Base-by-base conservation (phyloP, 2,113 vertebrate genomes). In the Rousettus leschenaultii region DNA sequence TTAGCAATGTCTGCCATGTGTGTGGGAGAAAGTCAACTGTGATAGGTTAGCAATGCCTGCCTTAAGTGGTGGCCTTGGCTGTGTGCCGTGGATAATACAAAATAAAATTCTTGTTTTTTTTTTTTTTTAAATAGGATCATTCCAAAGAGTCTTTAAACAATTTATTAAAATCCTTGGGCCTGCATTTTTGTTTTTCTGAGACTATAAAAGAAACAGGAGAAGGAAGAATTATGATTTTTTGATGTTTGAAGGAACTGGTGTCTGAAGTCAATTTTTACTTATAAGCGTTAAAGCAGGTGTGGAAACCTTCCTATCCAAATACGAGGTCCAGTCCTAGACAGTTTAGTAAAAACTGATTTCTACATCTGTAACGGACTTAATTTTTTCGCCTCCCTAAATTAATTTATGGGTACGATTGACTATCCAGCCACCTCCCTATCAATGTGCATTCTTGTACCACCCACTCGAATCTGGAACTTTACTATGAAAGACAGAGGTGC, bases 261-360 rank as follows among this genome's bases (percentile, higher is more conserved):
- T 33, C 77, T 86, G 35, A 59, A 78, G 80, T 83, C 85, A 38
- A 63, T 63, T 94, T 94, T 96, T 61, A 63, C 57, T 78, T 87
- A 68, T 13, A 45, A 28, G 5, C 57, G 18, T 55, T 35, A 95
- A 63, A 78, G 35, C 78, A 74, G n/a, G 48, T 82, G 26, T 51
- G 57, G 57, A 82, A 95, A 91, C 6, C 12, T 21, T 28, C 5
- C 48, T 43, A 4, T 73, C 35, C 11, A 78, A 86, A 55, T 26
- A 74, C 30, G 12, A 45, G 66, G 10, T 55, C 40, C 26, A 53
- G 33, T 80, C 26, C 18, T 61, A 75, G 79, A 57, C 2, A 61
- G 55, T 43, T 57, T 35, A 71, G 66, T 85, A 53, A 93, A 77
- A 53, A 24, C 30, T 14, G 28, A 93, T 91, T 71, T 86, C 83